Base-by-base conservation (phyloP, 2,888 invertebrate genomes). In the Drosophila neutralis region DNA sequence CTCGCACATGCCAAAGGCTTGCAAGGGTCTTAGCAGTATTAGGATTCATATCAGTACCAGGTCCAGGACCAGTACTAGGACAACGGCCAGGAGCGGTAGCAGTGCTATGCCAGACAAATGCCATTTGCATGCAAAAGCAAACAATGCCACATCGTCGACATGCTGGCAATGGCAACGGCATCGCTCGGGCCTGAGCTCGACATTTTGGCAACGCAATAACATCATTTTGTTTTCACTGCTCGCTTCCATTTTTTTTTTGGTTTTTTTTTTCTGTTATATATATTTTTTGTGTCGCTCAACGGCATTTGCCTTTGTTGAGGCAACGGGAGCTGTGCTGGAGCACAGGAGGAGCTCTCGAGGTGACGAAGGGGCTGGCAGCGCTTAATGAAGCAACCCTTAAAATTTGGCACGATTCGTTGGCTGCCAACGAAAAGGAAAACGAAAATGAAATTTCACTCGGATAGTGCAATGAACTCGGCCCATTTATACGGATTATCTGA, bases 361-460 rank as follows among this genome's bases (percentile, higher is more conserved):
- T 33, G 31, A 35, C 18, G 5, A 18, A 18, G 10, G 27, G 54
- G 48, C 63, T 61, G 73, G 76, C 79, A 67, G 65, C 71, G 83
- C 75, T 76, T 87, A 87, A 89, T 89, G 87, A 89, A 89, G 87
- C 87, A 87, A 87, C 89, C 87, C 89, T 80, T 87, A 87, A 85
- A 87, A 78, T 82, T 87, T 87, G 87, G 87, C 87, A 87, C 87
- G 89, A 82, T 83, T 82, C 82, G 76, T 70, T 76, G 70, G 75
- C 70, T 69, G 73, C 75, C 74, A 69, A 73, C 80, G 74, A 68
- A 72, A 72, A 70, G 73, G 76, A 76, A 68, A 83, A 83, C 68
- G 73, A 76, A 80, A 77, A 73, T 63, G 69, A 76, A 83, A 78
- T 79, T 83, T 81, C 36, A 58, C 49, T 59, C 27, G 56, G 27